Evolutionary conservation across 1,140 invertebrate species (phyloP).

Genomic region (Potamilus streckersoni): DNA sequence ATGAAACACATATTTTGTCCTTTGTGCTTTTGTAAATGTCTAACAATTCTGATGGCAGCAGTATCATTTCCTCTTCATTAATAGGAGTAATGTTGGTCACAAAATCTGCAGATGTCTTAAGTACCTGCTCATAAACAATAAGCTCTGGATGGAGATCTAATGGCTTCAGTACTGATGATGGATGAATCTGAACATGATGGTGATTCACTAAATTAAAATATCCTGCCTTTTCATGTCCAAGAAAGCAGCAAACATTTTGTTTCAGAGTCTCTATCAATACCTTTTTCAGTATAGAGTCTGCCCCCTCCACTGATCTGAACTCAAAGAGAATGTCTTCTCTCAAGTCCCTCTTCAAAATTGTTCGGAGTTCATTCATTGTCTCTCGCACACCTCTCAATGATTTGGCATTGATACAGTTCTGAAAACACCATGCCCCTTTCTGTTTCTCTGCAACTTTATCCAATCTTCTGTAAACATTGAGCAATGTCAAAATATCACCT

Average conservation of each 20-base stretch:
- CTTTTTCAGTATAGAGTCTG: conserved; percentile 29
- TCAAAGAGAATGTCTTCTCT: conserved; percentile 27
- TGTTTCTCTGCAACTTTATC: conserved; percentile 36
- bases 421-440: conserved; percentile 51
- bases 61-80: conserved; percentile 8
- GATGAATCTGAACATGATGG: conserved; percentile 49
- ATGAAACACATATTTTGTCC: conserved; percentile 21
- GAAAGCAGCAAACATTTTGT: conserved; percentile 44
- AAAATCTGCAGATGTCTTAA: conserved; percentile 56
- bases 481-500: conserved; percentile 91
- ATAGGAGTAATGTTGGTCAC: conserved; percentile 51
- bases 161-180: conserved; percentile 47
- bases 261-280: conserved; percentile 40
- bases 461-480: conserved; percentile 85
- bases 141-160: conserved; percentile 44
- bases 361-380: conserved; percentile 45
- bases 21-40: conserved; percentile 32
- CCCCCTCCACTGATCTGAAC: conserved; percentile 30
- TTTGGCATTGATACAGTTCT: conserved; percentile 57
- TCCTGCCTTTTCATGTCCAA: conserved; percentile 51
- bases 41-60: conserved; percentile 20
- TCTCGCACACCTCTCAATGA: conserved; percentile 47
- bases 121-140: conserved; percentile 48
- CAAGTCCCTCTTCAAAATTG: conserved; percentile 45
- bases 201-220: conserved; percentile 39